phyloP scores from a whole-genome alignment of 2,888 invertebrate genomes.

The Euphydryas editha region DNA sequence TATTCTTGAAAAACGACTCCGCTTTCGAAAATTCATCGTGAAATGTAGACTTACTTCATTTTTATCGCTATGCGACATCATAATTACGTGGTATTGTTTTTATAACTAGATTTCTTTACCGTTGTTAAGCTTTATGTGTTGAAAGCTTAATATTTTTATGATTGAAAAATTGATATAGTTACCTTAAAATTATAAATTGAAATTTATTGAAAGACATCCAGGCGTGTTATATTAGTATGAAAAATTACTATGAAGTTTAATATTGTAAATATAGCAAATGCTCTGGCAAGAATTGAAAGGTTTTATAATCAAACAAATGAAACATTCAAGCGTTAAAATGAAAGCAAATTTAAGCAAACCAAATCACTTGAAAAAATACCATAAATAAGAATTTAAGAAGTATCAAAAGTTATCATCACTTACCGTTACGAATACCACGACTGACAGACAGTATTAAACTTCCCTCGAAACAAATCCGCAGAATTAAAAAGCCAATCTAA shows the following conservation, averaged over 20 bases:
- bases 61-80: conserved; percentile 4
- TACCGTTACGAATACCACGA: conserved; percentile 4
- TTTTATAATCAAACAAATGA: too few species aligned
- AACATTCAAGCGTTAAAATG: neutral
- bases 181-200: too few species aligned
- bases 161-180: neutral
- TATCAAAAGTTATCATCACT: conserved; percentile 18
- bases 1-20: conserved; percentile 49
- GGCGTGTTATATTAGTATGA: too few species aligned
- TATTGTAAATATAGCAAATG: too few species aligned
- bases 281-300: too few species aligned
- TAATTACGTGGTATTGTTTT: neutral
- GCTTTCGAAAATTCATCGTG: conserved; percentile 28
- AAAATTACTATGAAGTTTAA: too few species aligned
- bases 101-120: neutral
- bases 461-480: conserved; percentile 46
- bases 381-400: conserved; percentile 14
- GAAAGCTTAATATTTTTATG: neutral
- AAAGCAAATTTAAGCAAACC: neutral
- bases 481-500: conserved; percentile 82
- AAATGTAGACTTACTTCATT: conserved; percentile 28
- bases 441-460: conserved; percentile 33
- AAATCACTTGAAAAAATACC: neutral
- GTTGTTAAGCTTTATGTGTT: neutral
- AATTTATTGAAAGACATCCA: too few species aligned